Percentiles rank a stretch among this genome's conserved stretches.
phyloP scores from a whole-genome alignment of 2,888 invertebrate genomes.

The Cyclophora punctaria region DNA sequence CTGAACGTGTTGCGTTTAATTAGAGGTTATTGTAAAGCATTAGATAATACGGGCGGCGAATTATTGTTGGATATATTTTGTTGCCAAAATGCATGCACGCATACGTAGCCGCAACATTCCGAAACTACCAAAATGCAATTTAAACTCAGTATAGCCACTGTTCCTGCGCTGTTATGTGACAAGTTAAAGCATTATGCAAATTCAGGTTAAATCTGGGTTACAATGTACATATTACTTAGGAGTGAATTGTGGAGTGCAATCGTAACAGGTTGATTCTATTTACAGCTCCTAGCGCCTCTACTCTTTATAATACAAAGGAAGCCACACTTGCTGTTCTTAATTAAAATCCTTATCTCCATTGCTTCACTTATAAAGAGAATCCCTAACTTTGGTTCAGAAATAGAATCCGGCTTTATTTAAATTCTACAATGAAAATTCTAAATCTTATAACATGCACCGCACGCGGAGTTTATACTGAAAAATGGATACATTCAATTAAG shows the following conservation, averaged over 20 bases:
- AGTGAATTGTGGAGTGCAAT: slow-evolving; percentile 26
- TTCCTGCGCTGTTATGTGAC: slow-evolving; percentile 50
- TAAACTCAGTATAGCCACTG: slow-evolving; percentile 51
- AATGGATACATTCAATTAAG: too few relatives aligned
- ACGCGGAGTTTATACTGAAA: too few relatives aligned
- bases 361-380: too few relatives aligned
- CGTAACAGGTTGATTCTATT: slow-evolving; percentile 15
- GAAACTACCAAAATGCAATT: slow-evolving; percentile 58
- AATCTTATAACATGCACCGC: too few relatives aligned
- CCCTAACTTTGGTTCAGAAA: too few relatives aligned
- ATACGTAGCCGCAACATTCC: slow-evolving; percentile 43
- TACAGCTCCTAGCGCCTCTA: not conserved
- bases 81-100: slow-evolving; percentile 40
- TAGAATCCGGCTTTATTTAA: too few relatives aligned
- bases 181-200: slow-evolving; percentile 64
- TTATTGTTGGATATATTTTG: slow-evolving; percentile 42
- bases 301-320: not conserved
- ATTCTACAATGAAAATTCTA: too few relatives aligned
- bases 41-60: slow-evolving; percentile 17
- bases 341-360: too few relatives aligned
- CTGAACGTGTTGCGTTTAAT: too few relatives aligned
- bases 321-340: too few relatives aligned
- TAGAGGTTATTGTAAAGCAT: too few relatives aligned
- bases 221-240: slow-evolving; percentile 39
- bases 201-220: slow-evolving; percentile 47